A percentile compares a stretch with the other conserved stretches of the same genome.
phyloP scores from a whole-genome alignment of 2,113 vertebrate species.

The Myrmophylax atrothorax region DNA sequence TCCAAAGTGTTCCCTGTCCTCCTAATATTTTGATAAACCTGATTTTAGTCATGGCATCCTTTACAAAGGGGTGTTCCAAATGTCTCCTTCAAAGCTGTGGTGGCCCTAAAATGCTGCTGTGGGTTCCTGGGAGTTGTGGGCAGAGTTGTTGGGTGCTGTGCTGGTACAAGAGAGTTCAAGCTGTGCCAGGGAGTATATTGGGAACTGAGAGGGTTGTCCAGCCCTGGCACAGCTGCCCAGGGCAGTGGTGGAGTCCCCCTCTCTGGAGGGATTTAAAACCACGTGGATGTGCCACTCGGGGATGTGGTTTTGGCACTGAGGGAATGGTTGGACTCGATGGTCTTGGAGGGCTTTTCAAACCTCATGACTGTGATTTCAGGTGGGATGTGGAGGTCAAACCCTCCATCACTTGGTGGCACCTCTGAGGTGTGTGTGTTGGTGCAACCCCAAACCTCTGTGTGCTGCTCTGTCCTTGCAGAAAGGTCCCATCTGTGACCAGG shows the following conservation, averaged over 20 bases:
- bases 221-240: not conserved
- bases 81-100: not conserved
- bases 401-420: accelerated
- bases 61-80: not conserved
- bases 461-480: not conserved
- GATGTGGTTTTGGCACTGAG: not conserved
- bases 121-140: not conserved
- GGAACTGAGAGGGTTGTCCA: not conserved
- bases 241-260: not conserved
- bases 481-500: not conserved
- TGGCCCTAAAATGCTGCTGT: not conserved
- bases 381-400: not conserved
- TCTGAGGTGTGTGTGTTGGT: accelerated
- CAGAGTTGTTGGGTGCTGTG: not conserved
- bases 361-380: not conserved
- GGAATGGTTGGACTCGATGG: not conserved
- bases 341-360: not conserved
- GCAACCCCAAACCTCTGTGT: not conserved
- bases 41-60: not conserved
- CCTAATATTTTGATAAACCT: not conserved
- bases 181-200: not conserved
- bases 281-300: not conserved
- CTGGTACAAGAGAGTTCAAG: not conserved
- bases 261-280: not conserved
- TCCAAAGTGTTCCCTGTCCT: accelerated